These are phyloP conservation scores for Scrobipalpa atriplicella DNA, from an alignment of 2,888 invertebrate species.

Conservation along the genomic window DNA sequence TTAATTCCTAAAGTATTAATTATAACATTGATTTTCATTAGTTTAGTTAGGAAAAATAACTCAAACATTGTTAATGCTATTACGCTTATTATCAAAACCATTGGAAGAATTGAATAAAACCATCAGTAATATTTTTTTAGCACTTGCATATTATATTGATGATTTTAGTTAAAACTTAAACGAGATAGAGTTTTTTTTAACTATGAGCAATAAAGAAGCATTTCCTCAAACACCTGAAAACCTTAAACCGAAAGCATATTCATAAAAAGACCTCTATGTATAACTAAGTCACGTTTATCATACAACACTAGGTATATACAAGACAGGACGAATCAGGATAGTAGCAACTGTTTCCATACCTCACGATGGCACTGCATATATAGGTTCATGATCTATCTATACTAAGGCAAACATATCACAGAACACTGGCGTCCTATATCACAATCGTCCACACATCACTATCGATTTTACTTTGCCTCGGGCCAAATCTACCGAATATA, in stretches of 20 bases:
- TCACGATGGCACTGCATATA: slow-evolving; percentile 82
- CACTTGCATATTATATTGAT: too few relatives aligned
- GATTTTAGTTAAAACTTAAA: too few relatives aligned
- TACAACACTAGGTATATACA: slow-evolving; percentile 4
- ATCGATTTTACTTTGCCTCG: slow-evolving; percentile 71
- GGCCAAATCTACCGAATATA: slow-evolving; percentile 74
- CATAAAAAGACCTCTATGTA: background rate
- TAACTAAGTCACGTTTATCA: background rate
- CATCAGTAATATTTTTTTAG: too few relatives aligned
- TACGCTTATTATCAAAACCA: too few relatives aligned
- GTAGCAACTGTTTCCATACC: slow-evolving; percentile 58
- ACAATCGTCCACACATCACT: slow-evolving; percentile 66
- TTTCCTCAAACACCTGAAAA: background rate
- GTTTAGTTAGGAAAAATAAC: too few relatives aligned
- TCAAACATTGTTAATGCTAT: too few relatives aligned
- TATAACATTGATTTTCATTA: too few relatives aligned
- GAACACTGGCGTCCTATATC: slow-evolving; percentile 65
- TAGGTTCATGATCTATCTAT: slow-evolving; percentile 77
- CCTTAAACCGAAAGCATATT: background rate
- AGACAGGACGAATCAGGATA: slow-evolving; percentile 1
- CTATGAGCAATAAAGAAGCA: background rate
- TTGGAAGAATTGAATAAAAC: too few relatives aligned
- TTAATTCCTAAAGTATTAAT: too few relatives aligned
- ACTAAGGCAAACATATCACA: slow-evolving; percentile 81
- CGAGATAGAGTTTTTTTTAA: background rate